A percentile compares a stretch with the other conserved stretches of the same genome.
Conservation (phyloP, 2,797 vertebrate species). For the Thunnus albacares region DNA sequence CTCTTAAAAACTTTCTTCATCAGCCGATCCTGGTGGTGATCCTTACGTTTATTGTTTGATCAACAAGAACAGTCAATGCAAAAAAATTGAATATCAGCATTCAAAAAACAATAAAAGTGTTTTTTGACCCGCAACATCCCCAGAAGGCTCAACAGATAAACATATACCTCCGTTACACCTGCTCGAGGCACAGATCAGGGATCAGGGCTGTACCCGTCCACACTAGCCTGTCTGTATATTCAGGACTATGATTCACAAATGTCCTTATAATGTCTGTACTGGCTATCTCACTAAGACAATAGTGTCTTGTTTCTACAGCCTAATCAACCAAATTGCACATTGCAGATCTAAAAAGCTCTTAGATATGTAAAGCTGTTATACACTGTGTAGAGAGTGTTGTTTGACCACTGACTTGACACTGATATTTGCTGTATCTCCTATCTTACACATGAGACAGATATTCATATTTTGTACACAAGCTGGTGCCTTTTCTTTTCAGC, state of each 20-base stretch:
- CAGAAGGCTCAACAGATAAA: constrained; percentile 47
- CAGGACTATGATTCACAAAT: constrained; percentile 11
- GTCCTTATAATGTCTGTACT: background rate
- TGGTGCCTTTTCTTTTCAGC: constrained; percentile 48
- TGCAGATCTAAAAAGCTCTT: constrained; percentile 5
- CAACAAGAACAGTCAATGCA: background rate
- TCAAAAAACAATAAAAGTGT: too few species aligned
- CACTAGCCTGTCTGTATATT: constrained; percentile 2
- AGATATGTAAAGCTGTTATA: background rate
- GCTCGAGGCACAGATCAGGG: constrained; percentile 25
- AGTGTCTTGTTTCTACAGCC: background rate
- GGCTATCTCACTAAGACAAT: background rate
- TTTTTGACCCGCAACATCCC: constrained; percentile 36
- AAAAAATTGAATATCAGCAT: too few species aligned
- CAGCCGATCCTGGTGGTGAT: background rate
- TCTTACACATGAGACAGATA: constrained; percentile 38
- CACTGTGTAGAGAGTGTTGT: constrained; percentile 10
- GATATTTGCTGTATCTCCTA: constrained; percentile 45
- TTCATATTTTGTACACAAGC: constrained; percentile 53
- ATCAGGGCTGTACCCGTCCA: background rate
- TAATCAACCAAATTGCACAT: constrained; percentile 2
- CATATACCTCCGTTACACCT: constrained; percentile 49
- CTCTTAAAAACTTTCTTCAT: background rate
- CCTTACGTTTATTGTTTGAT: background rate
- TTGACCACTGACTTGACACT: constrained; percentile 33